Evolutionary conservation across 23 tunicate species (phyloP).

Genomic region (Halocynthia aurantium): DNA sequence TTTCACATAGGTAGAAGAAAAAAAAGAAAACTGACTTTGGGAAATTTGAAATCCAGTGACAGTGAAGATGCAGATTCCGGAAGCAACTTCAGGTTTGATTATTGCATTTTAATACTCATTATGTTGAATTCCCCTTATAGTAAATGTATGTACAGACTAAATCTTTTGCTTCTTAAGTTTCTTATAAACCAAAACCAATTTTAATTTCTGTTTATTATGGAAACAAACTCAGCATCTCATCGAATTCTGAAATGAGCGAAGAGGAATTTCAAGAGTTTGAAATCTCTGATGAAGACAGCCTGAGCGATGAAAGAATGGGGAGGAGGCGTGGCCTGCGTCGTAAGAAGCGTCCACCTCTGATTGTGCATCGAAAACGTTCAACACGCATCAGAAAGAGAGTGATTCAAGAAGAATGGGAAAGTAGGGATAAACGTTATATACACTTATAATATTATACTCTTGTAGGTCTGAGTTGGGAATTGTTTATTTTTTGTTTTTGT

Average conservation of each 20-base stretch:
- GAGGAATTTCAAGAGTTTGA: constrained; percentile 17
- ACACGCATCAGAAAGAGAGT: constrained; percentile 1
- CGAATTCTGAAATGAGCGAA: constrained; percentile 18
- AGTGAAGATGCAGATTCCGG: constrained; percentile 25
- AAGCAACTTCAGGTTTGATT: constrained; percentile 10
- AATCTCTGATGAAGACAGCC: neutral
- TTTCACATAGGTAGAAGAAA: neutral
- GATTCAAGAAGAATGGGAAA: constrained; percentile 20
- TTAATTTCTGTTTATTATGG: no score
- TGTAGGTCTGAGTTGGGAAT: no score
- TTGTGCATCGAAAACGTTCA: constrained; percentile 9
- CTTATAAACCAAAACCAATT: no score
- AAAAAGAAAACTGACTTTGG: constrained; percentile 12
- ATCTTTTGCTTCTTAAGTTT: no score
- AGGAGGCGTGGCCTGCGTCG: constrained; percentile 2
- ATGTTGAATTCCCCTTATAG: no score
- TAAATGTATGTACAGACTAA: no score
- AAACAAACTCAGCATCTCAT: neutral
- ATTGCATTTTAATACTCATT: no score
- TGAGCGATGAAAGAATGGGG: constrained; percentile 15
- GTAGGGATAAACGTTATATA: neutral
- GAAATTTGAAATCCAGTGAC: constrained; percentile 13
- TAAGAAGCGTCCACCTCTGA: constrained; percentile 1
- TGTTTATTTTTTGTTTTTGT: no score
- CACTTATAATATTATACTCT: no score